These are phyloP conservation scores for Palloptera scutellata DNA, from an alignment of 2,888 invertebrate genomes.

Conservation along the genomic window DNA sequence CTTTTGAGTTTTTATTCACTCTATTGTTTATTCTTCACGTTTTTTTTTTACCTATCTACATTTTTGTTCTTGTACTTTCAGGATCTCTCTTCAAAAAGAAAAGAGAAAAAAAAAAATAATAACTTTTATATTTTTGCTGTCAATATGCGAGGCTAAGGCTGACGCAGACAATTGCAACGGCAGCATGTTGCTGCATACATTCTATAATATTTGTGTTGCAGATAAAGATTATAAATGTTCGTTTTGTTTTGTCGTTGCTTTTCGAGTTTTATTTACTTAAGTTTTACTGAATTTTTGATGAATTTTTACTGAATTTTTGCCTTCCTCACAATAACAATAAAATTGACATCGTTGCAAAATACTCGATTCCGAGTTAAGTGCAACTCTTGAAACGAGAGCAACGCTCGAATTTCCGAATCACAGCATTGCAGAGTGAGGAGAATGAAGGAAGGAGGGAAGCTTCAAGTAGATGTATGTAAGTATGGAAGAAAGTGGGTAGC, in stretches of 20 bases:
- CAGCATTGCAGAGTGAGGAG: no score
- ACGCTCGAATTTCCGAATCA: no score
- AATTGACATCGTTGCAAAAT: slow-evolving; percentile 10
- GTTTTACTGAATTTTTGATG: background rate
- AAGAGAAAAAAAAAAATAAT: no score
- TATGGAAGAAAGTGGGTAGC: background rate
- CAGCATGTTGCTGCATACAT: slow-evolving; percentile 31
- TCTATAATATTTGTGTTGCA: slow-evolving; percentile 29
- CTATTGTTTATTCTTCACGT: background rate
- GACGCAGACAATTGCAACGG: background rate
- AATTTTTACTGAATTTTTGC: background rate
- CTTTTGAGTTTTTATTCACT: slow-evolving; percentile 1
- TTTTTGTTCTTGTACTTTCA: background rate
- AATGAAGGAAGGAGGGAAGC: no score
- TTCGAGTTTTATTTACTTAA: background rate
- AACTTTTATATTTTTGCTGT: slow-evolving; percentile 7
- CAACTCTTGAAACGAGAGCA: background rate
- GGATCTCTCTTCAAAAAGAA: slow-evolving; percentile 6
- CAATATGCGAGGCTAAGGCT: no score
- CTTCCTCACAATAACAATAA: slow-evolving; percentile 10
- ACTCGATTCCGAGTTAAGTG: slow-evolving; percentile 8
- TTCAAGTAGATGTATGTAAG: background rate
- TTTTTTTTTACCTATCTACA: slow-evolving; percentile 7
- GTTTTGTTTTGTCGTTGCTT: background rate
- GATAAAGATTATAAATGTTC: slow-evolving; percentile 26